Percentiles rank a stretch among this genome's conserved stretches.
These are phyloP conservation scores for Brachionus sp. DNA, from an alignment of 1,140 invertebrate species.

Conservation along the genomic window DNA sequence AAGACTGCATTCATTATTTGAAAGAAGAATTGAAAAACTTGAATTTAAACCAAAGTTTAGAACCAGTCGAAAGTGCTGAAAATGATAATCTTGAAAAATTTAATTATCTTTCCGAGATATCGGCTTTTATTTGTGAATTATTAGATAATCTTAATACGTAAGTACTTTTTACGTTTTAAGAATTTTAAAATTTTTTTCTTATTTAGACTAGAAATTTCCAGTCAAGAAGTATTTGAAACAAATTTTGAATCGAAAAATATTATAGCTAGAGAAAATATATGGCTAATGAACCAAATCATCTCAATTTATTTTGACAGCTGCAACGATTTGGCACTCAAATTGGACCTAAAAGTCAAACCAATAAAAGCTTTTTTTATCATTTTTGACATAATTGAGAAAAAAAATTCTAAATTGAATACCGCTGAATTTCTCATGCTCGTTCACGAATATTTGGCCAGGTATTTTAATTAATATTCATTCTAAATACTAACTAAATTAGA, in stretches of 20 bases:
- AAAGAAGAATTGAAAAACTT: conserved; percentile 1
- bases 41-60: neutral
- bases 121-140: neutral
- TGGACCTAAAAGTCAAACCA: conserved; percentile 12
- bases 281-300: conserved; percentile 38
- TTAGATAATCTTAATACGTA: neutral
- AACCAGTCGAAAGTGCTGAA: neutral
- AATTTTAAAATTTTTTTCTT: neutral
- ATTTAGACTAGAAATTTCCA: neutral
- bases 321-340: neutral
- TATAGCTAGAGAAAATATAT: neutral
- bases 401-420: neutral
- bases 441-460: conserved; percentile 33
- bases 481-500: neutral
- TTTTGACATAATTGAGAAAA: neutral
- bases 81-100: neutral
- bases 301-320: conserved; percentile 8
- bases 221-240: neutral
- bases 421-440: neutral
- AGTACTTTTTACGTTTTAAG: neutral
- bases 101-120: neutral
- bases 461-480: neutral
- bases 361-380: conserved; percentile 39
- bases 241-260: neutral
- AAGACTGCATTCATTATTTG: neutral